These are phyloP conservation scores for Lithophane semibrunnea DNA, from an alignment of 2,888 invertebrate species.

Conservation along the genomic window DNA sequence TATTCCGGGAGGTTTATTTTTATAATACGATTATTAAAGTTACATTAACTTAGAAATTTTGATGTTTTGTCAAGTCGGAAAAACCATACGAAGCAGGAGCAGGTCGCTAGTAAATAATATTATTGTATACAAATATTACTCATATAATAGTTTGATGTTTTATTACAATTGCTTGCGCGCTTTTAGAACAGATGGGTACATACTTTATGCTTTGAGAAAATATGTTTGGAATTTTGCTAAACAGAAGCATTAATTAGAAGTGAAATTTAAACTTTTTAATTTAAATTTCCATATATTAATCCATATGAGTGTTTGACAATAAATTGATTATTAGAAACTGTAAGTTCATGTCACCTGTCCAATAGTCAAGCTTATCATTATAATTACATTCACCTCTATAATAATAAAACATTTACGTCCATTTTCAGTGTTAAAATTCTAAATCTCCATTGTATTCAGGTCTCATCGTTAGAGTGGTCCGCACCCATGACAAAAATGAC, in stretches of 20 bases:
- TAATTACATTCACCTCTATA: slow-evolving; percentile 23
- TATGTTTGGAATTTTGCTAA: background rate
- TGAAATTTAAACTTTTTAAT: background rate
- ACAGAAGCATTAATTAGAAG: background rate
- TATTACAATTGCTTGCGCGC: background rate
- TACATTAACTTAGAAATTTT: too few relatives aligned
- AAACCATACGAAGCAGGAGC: too few relatives aligned
- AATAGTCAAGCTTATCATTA: background rate
- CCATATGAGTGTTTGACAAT: background rate
- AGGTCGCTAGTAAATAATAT: too few relatives aligned
- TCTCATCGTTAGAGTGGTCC: slow-evolving; percentile 72
- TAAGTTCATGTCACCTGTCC: background rate
- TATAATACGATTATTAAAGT: too few relatives aligned
- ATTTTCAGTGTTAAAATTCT: slow-evolving; percentile 59
- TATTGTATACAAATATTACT: too few relatives aligned
- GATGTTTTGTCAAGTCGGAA: too few relatives aligned
- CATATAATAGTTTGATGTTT: background rate
- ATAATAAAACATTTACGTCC: slow-evolving; percentile 50
- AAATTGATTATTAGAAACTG: background rate
- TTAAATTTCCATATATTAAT: background rate
- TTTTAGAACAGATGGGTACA: background rate
- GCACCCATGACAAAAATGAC: slow-evolving; percentile 81
- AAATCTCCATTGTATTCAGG: slow-evolving; percentile 67
- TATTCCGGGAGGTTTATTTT: too few relatives aligned
- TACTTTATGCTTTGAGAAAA: background rate